Evolutionary conservation across 2,113 vertebrate species (phyloP).

Genomic region (Climacteris rufus): DNA sequence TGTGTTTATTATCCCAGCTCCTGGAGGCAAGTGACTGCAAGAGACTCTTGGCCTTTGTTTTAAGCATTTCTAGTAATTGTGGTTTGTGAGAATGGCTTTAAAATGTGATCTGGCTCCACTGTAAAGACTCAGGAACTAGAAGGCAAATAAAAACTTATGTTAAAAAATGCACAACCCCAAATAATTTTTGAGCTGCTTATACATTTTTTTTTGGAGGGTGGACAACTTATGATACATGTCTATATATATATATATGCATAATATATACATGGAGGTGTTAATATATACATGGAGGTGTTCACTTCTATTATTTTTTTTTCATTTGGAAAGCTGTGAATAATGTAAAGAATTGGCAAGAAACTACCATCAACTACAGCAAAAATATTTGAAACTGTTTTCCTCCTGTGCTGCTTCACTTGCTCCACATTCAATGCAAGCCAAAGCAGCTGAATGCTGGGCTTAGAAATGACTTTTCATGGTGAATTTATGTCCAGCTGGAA

Average conservation of each 20-base stretch:
- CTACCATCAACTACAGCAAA: background rate
- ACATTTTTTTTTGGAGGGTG: background rate
- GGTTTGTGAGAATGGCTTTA: slow-evolving; percentile 8
- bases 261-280: background rate
- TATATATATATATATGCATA: background rate
- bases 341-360: background rate
- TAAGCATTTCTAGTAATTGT: background rate
- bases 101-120: background rate
- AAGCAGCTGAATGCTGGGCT: background rate
- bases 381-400: background rate
- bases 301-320: background rate
- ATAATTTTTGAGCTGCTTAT: background rate
- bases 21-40: background rate
- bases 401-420: background rate
- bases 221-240: background rate
- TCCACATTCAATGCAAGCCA: background rate
- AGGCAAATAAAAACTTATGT: background rate
- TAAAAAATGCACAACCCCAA: background rate
- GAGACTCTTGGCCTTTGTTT: slow-evolving; percentile 31
- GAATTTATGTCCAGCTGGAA: background rate
- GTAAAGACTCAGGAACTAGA: background rate
- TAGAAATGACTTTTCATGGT: background rate
- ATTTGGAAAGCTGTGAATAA: background rate
- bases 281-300: background rate
- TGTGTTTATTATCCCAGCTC: slow-evolving; percentile 4